Evolutionary conservation across 2,888 invertebrate genomes (phyloP), one percentile per base, ranked within the genome.

Genomic region (Caenorhabditis panamensis): DNA sequence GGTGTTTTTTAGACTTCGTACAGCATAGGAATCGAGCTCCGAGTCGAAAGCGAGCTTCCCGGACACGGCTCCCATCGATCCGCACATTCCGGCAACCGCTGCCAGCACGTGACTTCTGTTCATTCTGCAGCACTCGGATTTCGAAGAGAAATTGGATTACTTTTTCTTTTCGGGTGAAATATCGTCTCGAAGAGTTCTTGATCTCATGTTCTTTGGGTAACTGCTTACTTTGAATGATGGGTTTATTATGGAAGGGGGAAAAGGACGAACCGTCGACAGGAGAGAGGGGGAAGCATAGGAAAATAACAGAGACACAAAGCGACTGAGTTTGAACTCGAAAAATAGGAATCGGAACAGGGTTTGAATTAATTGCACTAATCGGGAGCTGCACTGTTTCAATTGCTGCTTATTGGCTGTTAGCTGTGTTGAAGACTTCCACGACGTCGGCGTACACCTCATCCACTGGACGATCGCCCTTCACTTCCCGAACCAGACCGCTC

Each of bases 401-500:
- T 26, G 66, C 28, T 49, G 13, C 0, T 59, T 20, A 51, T 51
- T 61, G 13, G 16, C 53, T 56, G 24, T 66, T 66, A 22, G 59
- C 59, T 2, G 18, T 0, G 2, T 56, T 28, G 69, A 82, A 82
- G 2, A 78, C 67, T 28, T 63, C 37, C 20, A 58, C 77, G 49
- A 82, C 82, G 51, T 77, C 82, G 1, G 64, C 67, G n/a, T 82
- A 82, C 11, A 88, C 89, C 75, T 85, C 82, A 28, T 88, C 87
- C 8, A 88, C 81, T 6, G 78, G 24, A 1, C 79, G 76, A 28
- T 77, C 83, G 44, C 85, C 84, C 36, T 82, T 72, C 20, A 90
- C 85, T 63, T 89, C 87, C 13, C 85, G 80, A 16, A 90, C 89
- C 24, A 87, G 75, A 22, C 83, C 83, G 18, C 77, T 63, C 36